Evolutionary conservation across 2,888 invertebrate species (phyloP).

Genomic region (Linnaemya vulpina): DNA sequence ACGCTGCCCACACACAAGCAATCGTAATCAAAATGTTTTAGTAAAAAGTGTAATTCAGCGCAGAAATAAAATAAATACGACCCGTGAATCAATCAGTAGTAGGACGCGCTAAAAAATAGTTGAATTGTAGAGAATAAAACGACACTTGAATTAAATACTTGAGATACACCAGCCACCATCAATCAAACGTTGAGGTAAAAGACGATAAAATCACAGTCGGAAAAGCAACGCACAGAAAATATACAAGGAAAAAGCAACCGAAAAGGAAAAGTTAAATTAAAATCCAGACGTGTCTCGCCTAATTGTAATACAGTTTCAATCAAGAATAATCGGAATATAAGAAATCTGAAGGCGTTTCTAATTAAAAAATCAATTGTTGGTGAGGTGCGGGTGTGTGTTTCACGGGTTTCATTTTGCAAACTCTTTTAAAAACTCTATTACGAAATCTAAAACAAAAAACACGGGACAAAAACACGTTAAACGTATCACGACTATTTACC

Average conservation of each 20-base stretch:
- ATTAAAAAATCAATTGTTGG: no score
- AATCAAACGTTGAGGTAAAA: background rate
- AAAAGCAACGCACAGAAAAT: background rate
- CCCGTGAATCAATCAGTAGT: no score
- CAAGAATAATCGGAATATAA: background rate
- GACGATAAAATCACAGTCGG: background rate
- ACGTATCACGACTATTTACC: background rate
- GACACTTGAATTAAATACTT: background rate
- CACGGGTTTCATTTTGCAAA: no score
- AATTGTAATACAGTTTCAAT: background rate
- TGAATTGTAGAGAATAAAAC: background rate
- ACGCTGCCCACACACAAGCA: no score
- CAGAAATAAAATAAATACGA: no score
- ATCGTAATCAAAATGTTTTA: no score
- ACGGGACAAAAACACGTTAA: background rate
- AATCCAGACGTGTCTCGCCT: background rate
- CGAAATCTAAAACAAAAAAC: background rate
- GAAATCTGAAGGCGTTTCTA: no score
- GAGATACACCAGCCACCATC: background rate
- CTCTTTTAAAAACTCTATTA: no score
- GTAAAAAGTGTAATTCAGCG: no score
- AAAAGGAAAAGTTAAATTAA: constrained; percentile 2
- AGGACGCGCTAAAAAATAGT: background rate
- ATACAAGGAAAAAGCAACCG: background rate
- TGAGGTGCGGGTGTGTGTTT: no score